Evolutionary conservation across 1,140 invertebrate species (phyloP), one percentile per base, ranked within the genome.

Genomic region (Cydia strobilella): DNA sequence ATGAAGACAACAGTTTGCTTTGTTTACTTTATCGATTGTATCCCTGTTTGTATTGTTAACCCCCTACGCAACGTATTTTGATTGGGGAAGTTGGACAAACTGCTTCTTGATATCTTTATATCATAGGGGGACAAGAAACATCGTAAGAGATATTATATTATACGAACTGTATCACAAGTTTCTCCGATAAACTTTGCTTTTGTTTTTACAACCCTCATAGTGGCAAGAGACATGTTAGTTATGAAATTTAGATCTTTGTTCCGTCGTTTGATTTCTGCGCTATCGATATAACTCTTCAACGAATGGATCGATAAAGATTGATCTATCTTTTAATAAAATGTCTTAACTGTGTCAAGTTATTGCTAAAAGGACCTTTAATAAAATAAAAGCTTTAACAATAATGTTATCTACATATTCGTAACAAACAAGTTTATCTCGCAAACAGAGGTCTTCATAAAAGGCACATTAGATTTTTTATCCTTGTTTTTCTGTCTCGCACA

Each of bases 81-180:
- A 59, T 59, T 23, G 54, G 54, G 54, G 54, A 59, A 59, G 54
- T 59, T 59, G 54, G 18, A 59, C 9, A 20, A 20, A 59, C 54
- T 59, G 9, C 20, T 59, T 59, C 54, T 23, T n/a, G 18, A 23
- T 59, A 23, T 23, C 54, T 59, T 7, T 23, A n/a, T n/a, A n/a
- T n/a, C n/a, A n/a, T n/a, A 23, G 54, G 54, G 54, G 20, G 7
- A 23, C 9, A 12, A 59, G 54, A 59, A 59, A n/a, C 54, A 59
- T 23, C n/a, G 54, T 59, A 59, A 0, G 18, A 20, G 18, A 59
- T 59, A 59, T 51, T 5, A 23, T 12, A 0, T 59, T 23, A 9
- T 23, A 59, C 18, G 54, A 7, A 20, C 23, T 59, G 20, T 54
- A 18, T 54, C 20, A 23, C 20, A 59, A 23, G 15, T 59, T 7